A percentile compares a stretch with the other conserved stretches of the same genome.
phyloP scores from a whole-genome alignment of 2,797 vertebrate genomes.

The Enteromius thamalakanensis region DNA sequence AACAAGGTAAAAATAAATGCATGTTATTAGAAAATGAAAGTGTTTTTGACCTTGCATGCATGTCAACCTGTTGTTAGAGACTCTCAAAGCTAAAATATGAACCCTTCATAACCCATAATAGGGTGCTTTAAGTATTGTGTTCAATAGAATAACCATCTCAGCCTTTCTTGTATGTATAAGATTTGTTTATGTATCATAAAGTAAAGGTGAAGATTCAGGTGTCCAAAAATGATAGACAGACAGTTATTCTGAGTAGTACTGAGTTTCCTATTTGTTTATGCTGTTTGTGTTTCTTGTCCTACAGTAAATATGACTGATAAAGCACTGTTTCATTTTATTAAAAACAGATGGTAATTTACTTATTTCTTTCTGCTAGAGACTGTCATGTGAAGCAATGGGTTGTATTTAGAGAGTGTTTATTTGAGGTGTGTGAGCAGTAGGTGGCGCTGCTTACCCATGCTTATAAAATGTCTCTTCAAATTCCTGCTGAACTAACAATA shows the following conservation, averaged over 20 bases:
- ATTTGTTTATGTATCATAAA: background rate
- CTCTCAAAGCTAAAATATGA: no score
- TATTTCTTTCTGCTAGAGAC: background rate
- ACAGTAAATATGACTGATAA: background rate
- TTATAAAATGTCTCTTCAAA: background rate
- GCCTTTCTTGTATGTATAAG: background rate
- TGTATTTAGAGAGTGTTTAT: background rate
- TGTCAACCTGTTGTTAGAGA: no score
- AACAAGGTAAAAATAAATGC: no score
- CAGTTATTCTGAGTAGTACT: background rate
- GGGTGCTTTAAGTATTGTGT: background rate
- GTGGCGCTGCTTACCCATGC: conserved; percentile 50
- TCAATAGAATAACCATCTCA: background rate
- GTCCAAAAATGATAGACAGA: background rate
- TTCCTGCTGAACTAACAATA: background rate
- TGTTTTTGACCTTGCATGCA: no score
- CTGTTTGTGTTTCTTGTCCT: no score
- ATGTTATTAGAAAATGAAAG: no score
- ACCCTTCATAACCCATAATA: background rate
- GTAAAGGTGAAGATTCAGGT: background rate
- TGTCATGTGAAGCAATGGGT: background rate
- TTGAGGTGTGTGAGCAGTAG: conserved; percentile 17
- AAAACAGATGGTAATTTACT: background rate
- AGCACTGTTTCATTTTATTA: background rate
- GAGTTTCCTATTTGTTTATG: background rate